Evolutionary conservation across 1,140 invertebrate species (phyloP), one percentile per base, ranked within the genome.

Genomic region (Doryteuthis pealeii): DNA sequence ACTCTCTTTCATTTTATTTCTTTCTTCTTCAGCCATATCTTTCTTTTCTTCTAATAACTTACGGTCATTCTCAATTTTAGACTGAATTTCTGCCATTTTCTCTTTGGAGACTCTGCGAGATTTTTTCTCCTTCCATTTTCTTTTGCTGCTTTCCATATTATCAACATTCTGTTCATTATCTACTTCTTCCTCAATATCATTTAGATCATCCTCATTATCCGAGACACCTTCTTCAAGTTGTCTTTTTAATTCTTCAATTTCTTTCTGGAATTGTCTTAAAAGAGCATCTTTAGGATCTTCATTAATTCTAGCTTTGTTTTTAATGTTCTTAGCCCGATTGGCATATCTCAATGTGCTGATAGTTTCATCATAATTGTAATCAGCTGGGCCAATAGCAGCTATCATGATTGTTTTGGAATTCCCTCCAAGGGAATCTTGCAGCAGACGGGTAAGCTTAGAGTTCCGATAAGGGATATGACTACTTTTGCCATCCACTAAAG

Each of bases 251-350:
- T 95, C 93, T 81, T 96, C 95, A 81, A 99, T 99, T 89, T 99
- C 97, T 82, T 95, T 92, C 89, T 99, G 97, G 87, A 98, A 99
- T 84, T 96, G 93, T 67, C 96, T 92, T 22, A 99, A 91, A 32
- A 99, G 88, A 3, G 98, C 96, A 89, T 99, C 97, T 84, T 99
- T 99, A 0, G 97, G 96, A 89, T 99, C 97, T 86, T 98, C 97
- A 87, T 99, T 99, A 73, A 99, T 93, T 77, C 93, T 92, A 70
- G 96, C 97, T 79, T 93, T 92, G 88, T 99, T 99, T 85, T 96
- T 94, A 75, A 99, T 99, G 84, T 95, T 97, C 88, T 99, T 99
- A 2, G 97, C 97, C 71, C 97, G 90, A 89, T 96, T 97, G 1
- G 98, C 97, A 89, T 99, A 99, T n/a, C 98, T 90, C 65, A 99